Conservation (phyloP, 2,797 vertebrate species). For the Menidia menidia region DNA sequence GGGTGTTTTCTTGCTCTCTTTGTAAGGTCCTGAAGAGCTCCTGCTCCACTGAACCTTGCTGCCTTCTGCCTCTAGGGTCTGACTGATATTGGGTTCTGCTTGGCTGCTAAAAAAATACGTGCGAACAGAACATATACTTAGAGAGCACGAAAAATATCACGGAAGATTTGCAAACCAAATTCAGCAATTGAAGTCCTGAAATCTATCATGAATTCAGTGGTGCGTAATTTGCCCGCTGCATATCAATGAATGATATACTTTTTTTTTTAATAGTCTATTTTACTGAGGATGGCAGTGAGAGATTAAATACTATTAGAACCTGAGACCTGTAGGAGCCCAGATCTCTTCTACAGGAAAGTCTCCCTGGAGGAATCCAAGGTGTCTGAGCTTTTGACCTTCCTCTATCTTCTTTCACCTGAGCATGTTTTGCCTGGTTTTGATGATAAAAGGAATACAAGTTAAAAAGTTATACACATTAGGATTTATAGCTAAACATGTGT, state of each 20-base stretch:
- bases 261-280: too few species aligned
- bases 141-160: not conserved
- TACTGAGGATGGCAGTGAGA: not conserved
- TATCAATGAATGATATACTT: too few species aligned
- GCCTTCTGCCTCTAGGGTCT: slow-evolving; percentile 72
- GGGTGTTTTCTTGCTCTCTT: slow-evolving; percentile 83
- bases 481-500: not conserved
- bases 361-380: slow-evolving; percentile 94
- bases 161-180: not conserved
- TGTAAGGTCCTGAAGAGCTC: slow-evolving; percentile 82
- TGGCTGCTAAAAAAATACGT: slow-evolving; percentile 39
- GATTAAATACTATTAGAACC: slow-evolving; percentile 66
- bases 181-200: not conserved
- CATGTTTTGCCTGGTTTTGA: slow-evolving; percentile 34
- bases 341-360: slow-evolving; percentile 77
- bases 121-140: not conserved
- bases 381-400: slow-evolving; percentile 82
- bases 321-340: slow-evolving; percentile 79
- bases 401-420: slow-evolving; percentile 75
- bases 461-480: not conserved
- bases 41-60: slow-evolving; percentile 80
- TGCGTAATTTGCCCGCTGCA: not conserved
- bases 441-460: not conserved
- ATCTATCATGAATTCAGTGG: not conserved
- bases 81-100: slow-evolving; percentile 66